These are phyloP conservation scores for Nicator chloris DNA, from an alignment of 2,113 vertebrate genomes.

Conservation along the genomic window DNA sequence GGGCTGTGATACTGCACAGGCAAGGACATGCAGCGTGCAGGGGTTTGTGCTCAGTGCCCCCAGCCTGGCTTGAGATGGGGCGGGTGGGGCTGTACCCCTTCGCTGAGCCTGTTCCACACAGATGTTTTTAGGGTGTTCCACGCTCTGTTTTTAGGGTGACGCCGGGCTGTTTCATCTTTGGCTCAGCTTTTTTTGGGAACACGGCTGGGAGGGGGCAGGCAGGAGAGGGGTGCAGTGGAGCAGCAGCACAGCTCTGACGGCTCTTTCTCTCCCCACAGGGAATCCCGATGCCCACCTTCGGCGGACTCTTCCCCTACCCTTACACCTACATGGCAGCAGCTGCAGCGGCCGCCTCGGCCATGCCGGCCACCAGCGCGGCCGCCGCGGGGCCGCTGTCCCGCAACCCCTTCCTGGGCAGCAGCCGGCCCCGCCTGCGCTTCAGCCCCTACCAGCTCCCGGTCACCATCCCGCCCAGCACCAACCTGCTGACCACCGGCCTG, in stretches of 20 bases:
- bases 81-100: background rate
- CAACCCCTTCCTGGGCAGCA: conserved; percentile 89
- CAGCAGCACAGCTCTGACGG: background rate
- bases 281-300: conserved; percentile 97
- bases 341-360: conserved; percentile 86
- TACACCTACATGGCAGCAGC: conserved; percentile 99
- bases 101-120: background rate
- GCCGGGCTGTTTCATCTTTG: rapidly evolving
- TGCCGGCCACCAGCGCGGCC: conserved; percentile 80
- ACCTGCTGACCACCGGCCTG: conserved; percentile 84
- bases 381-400: conserved; percentile 82
- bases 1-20: background rate
- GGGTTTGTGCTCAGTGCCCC: rapidly evolving
- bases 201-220: rapidly evolving
- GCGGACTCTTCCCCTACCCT: conserved; percentile 95
- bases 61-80: rapidly evolving
- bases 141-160: rapidly evolving
- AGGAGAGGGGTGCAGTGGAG: rapidly evolving
- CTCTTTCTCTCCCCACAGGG: conserved; percentile 73
- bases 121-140: no score
- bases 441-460: conserved; percentile 96
- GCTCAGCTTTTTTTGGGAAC: rapidly evolving
- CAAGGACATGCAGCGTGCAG: rapidly evolving
- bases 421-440: conserved; percentile 91
- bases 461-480: conserved; percentile 86